Evolutionary conservation across 2,888 invertebrate genomes (phyloP).

Genomic region (Sepiola atlantica): DNA sequence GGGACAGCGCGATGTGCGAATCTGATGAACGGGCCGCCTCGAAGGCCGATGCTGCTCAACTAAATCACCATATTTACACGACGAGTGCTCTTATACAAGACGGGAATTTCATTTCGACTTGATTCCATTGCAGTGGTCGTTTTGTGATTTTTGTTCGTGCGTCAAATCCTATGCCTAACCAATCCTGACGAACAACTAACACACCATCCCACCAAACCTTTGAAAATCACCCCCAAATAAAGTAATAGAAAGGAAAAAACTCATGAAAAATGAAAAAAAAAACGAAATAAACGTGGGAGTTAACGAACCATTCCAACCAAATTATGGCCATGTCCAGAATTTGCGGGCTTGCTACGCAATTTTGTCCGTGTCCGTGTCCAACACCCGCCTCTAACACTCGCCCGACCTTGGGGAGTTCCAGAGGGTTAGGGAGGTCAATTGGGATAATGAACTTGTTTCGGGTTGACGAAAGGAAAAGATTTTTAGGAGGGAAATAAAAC

Average conservation of each 20-base stretch:
- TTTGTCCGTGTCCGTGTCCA: not conserved
- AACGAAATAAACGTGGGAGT: not conserved
- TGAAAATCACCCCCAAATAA: not conserved
- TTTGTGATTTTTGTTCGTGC: not conserved
- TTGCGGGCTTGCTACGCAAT: slow-evolving; percentile 9
- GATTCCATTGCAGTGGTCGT: slow-evolving; percentile 12
- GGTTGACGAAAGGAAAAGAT: not conserved
- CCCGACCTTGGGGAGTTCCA: not conserved
- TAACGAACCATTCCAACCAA: slow-evolving; percentile 32
- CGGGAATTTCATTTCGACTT: not conserved
- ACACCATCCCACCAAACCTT: not conserved
- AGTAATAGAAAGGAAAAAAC: too few species aligned
- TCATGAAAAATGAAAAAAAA: too few species aligned
- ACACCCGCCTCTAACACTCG: not conserved
- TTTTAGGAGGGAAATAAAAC: not conserved
- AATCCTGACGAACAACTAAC: not conserved
- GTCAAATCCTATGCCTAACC: not conserved
- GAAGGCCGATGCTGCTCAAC: not conserved
- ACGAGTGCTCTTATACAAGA: not conserved
- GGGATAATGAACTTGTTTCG: slow-evolving; percentile 22
- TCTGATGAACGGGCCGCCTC: not conserved
- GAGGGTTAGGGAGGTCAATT: not conserved
- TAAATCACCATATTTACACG: not conserved
- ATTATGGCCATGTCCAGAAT: slow-evolving; percentile 4
- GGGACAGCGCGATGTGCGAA: not conserved